Base-by-base conservation (phyloP, 2,888 invertebrate genomes). In the Tholera decimalis region DNA sequence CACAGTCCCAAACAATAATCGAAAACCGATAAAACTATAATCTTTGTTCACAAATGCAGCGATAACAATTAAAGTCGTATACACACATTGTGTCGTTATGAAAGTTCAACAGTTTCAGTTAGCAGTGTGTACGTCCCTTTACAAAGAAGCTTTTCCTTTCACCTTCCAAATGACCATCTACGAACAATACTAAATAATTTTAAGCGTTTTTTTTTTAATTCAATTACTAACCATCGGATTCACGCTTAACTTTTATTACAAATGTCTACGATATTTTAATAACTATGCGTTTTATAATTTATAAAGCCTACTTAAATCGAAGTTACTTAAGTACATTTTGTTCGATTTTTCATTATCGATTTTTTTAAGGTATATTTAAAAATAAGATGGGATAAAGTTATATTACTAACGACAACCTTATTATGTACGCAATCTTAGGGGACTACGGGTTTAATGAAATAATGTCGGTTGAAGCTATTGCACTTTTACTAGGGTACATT, bases 291-390 rank as follows among this genome's bases (percentile, higher is more conserved):
- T 88, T 88, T 93, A 93, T 92, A 93, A 94, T 94, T 94, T 95
- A 94, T 94, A 94, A 95, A 95, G 95, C 95, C 93, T 95, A 95
- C 93, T 93, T 94, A 94, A 88, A 91, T 89, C 92, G 89, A 94
- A 88, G 88, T 94, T 93, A 93, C 93, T 95, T 95, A 95, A 95
- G 95, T 95, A 95, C 95, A 93, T 93, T 93, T 93, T 94, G 93
- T 94, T 95, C 93, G 91, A 93, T 93, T 92, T 90, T 86, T 81
- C 86, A 71, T 86, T 89, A 89, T 92, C 91, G 91, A 91, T 91
- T 89, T 86, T 88, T 78, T 74, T 26, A 13, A 82, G 77, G 70
- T 83, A 86, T 79, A 88, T 86, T 89, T 89, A 85, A 91, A 89
- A 88, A 84, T 90, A 91, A 89, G 89, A 90, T 92, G 91, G 89